phyloP scores from a whole-genome alignment of 2,797 vertebrate species.

The Rhinogobio ventralis region DNA sequence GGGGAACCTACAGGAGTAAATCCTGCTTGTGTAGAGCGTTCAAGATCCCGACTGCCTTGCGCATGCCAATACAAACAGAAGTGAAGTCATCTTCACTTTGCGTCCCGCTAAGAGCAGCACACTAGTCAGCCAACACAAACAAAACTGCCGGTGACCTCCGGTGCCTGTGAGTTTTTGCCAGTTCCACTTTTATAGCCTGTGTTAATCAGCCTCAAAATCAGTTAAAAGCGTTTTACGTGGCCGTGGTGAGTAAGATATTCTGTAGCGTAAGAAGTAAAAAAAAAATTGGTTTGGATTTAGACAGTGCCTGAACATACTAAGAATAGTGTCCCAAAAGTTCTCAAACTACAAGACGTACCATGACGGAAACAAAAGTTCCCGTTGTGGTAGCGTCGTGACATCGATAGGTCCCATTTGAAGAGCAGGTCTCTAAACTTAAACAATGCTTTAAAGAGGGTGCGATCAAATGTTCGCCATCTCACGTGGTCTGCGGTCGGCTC shows the following conservation, averaged over 20 bases:
- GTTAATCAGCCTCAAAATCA: slow-evolving; percentile 46
- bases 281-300: slow-evolving; percentile 6
- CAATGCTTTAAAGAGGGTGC: slow-evolving; percentile 48
- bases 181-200: slow-evolving; percentile 63
- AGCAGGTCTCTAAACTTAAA: slow-evolving; percentile 39
- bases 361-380: not conserved
- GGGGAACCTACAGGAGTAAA: slow-evolving; percentile 39
- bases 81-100: slow-evolving; percentile 57
- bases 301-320: not conserved
- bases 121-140: slow-evolving; percentile 56
- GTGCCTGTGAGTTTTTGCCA: slow-evolving; percentile 56
- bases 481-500: slow-evolving; percentile 48
- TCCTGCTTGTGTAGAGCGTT: not conserved
- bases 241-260: slow-evolving; percentile 35
- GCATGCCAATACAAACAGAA: slow-evolving; percentile 59
- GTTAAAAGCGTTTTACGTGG: slow-evolving; percentile 57
- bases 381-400: not conserved
- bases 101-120: slow-evolving; percentile 25
- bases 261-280: slow-evolving; percentile 4
- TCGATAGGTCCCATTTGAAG: slow-evolving; percentile 18
- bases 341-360: not conserved
- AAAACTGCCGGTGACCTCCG: slow-evolving; percentile 38
- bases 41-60: slow-evolving; percentile 18
- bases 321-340: not conserved
- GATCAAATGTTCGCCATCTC: slow-evolving; percentile 10